Percentiles rank a stretch among this genome's conserved stretches.
These are phyloP conservation scores for Anguilla obscura DNA, from an alignment of 2,797 vertebrate genomes.

Conservation along the genomic window DNA sequence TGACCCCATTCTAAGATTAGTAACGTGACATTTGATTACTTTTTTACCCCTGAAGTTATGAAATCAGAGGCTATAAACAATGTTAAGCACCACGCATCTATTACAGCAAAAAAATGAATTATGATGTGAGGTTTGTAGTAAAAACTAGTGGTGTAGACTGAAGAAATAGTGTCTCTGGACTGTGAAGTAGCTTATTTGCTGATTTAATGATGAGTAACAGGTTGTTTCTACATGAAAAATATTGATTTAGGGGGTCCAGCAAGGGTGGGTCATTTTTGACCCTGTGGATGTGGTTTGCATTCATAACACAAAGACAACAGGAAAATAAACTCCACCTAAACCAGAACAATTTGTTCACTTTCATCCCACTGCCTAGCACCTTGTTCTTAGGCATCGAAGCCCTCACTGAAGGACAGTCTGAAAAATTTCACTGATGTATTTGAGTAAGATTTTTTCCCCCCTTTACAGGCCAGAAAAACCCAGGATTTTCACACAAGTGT, in stretches of 20 bases:
- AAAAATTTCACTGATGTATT: background rate
- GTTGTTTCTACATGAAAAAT: background rate
- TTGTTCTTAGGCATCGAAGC: background rate
- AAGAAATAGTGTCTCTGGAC: too few relatives aligned
- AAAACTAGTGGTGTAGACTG: background rate
- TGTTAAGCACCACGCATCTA: background rate
- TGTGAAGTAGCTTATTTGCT: background rate
- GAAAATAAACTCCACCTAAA: background rate
- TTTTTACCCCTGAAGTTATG: background rate
- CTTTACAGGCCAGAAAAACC: conserved; percentile 22
- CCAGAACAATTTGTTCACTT: background rate
- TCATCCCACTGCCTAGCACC: background rate
- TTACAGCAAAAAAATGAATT: background rate
- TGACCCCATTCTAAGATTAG: too few relatives aligned
- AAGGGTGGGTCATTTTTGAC: background rate
- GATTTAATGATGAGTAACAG: background rate
- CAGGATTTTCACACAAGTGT: conserved; percentile 19
- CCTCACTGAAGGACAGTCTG: background rate
- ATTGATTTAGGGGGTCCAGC: background rate
- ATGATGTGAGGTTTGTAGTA: background rate
- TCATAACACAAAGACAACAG: background rate
- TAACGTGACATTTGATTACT: too few relatives aligned
- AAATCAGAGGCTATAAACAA: background rate
- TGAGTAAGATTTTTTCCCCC: background rate
- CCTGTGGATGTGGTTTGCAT: background rate